phyloP scores from a whole-genome alignment of 2,797 vertebrate genomes.

The Poecilia gillii region DNA sequence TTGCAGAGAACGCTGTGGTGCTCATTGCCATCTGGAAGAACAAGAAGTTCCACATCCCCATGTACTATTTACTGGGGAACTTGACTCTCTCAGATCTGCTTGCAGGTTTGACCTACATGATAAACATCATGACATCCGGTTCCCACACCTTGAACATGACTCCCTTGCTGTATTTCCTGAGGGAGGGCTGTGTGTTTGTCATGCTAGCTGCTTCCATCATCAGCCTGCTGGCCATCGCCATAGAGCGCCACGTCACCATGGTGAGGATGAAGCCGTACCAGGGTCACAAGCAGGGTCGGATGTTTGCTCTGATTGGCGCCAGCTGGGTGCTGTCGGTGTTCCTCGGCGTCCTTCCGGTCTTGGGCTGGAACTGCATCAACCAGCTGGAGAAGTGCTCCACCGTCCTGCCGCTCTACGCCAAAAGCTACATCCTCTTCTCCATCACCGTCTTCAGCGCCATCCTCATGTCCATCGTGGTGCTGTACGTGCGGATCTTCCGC shows the following conservation, averaged over 20 bases:
- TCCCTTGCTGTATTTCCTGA: slow-evolving; percentile 87
- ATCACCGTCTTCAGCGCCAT: slow-evolving; percentile 84
- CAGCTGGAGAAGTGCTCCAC: slow-evolving; percentile 86
- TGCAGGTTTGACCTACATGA: slow-evolving; percentile 89
- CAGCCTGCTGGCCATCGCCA: slow-evolving; percentile 90
- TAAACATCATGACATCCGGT: slow-evolving; percentile 89
- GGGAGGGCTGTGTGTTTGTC: slow-evolving; percentile 90
- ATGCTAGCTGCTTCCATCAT: slow-evolving; percentile 88
- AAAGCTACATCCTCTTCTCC: slow-evolving; percentile 90
- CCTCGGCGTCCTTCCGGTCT: slow-evolving; percentile 85
- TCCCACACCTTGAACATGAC: slow-evolving; percentile 86
- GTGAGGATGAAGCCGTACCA: slow-evolving; percentile 88
- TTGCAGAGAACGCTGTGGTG: slow-evolving; percentile 87
- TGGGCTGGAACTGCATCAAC: slow-evolving; percentile 91
- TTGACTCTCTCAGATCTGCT: slow-evolving; percentile 90
- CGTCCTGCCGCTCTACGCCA: slow-evolving; percentile 88
- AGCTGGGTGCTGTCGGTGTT: slow-evolving; percentile 87
- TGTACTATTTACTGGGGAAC: slow-evolving; percentile 91
- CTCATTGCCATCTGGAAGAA: slow-evolving; percentile 89
- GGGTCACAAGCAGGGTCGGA: slow-evolving; percentile 84
- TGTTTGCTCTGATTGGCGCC: slow-evolving; percentile 84
- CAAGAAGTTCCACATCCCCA: slow-evolving; percentile 91
- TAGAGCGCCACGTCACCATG: slow-evolving; percentile 93
- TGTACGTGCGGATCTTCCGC: slow-evolving; percentile 88
- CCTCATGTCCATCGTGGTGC: slow-evolving; percentile 86